These are phyloP conservation scores for Epicauta chinensis DNA, from an alignment of 1,140 invertebrate species.

Conservation along the genomic window DNA sequence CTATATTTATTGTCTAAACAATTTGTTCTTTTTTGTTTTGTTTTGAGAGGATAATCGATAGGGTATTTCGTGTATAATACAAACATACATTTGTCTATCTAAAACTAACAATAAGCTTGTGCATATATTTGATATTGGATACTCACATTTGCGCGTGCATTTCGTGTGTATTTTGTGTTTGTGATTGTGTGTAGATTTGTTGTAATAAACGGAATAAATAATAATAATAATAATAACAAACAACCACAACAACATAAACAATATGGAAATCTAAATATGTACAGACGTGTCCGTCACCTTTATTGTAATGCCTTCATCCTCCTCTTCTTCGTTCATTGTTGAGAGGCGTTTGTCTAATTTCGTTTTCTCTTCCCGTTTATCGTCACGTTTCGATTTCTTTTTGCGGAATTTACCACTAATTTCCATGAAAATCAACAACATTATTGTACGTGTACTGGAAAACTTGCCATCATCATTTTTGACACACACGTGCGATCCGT, in stretches of 20 bases:
- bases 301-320: slow-evolving; percentile 46
- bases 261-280: too few relatives aligned
- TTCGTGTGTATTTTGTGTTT: neutral
- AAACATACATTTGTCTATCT: neutral
- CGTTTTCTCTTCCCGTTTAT: slow-evolving; percentile 49
- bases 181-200: neutral
- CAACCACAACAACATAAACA: too few relatives aligned
- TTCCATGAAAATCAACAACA: too few relatives aligned
- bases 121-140: neutral
- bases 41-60: too few relatives aligned
- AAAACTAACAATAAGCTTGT: neutral
- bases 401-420: slow-evolving; percentile 37
- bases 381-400: slow-evolving; percentile 52
- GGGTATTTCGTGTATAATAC: too few relatives aligned
- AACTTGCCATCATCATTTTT: too few relatives aligned
- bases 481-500: too few relatives aligned
- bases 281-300: slow-evolving; percentile 47
- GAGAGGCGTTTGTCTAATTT: slow-evolving; percentile 47
- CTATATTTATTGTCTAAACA: too few relatives aligned
- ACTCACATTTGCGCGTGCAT: neutral
- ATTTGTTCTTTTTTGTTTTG: too few relatives aligned
- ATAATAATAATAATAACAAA: too few relatives aligned
- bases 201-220: too few relatives aligned
- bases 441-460: too few relatives aligned
- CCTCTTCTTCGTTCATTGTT: slow-evolving; percentile 55